These are phyloP conservation scores for Platygyra sinensis DNA, from an alignment of 64 coral and sea anemone genomes.

Conservation along the genomic window DNA sequence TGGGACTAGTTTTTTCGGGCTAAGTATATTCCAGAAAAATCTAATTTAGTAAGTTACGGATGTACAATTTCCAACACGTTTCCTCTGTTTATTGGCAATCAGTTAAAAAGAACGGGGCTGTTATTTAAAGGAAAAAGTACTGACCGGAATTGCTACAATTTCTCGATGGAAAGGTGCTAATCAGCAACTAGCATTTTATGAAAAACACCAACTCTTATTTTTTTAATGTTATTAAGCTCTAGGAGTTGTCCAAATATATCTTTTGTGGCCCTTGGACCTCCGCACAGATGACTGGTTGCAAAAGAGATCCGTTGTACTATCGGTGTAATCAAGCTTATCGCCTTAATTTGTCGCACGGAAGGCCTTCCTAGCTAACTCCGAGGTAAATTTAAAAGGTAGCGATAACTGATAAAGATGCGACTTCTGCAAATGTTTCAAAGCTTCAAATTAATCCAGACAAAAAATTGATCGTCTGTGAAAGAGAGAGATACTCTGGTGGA, in stretches of 20 bases:
- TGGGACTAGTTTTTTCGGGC: too few species aligned
- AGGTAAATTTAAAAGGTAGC: background rate
- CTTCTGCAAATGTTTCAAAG: background rate
- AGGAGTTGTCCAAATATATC: background rate
- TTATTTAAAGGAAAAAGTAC: background rate
- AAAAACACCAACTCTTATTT: background rate
- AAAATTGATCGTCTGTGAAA: background rate
- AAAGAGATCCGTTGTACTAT: background rate
- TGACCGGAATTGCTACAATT: background rate
- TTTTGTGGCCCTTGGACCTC: background rate
- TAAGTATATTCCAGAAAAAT: background rate
- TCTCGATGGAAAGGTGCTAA: background rate
- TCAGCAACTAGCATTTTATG: background rate
- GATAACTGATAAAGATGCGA: background rate
- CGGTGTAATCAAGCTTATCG: slow-evolving; percentile 33
- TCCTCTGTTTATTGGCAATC: background rate
- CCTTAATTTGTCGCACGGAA: slow-evolving; percentile 43
- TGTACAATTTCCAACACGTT: background rate
- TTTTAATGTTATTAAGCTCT: background rate
- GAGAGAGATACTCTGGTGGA: background rate
- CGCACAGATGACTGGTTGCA: background rate
- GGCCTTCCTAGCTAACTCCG: background rate
- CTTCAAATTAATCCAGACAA: background rate
- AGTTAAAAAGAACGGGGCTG: too few species aligned
- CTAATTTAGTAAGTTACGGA: background rate